Conservation (phyloP, 2,888 invertebrate genomes). For the Epirrhoe alternata region DNA sequence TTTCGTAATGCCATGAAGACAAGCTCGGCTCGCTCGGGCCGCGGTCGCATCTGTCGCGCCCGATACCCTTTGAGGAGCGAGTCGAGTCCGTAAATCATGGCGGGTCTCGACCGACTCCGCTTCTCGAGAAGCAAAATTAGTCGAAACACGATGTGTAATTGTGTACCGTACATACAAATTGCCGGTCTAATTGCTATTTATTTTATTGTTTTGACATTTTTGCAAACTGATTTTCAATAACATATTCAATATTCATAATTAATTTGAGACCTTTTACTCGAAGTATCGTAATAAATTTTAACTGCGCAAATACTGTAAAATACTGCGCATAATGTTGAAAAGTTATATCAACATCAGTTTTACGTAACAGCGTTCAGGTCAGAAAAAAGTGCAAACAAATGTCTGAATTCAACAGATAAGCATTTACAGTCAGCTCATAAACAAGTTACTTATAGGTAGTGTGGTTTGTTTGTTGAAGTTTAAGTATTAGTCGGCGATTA, state of each 20-base stretch:
- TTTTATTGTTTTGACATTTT: slow-evolving; percentile 49
- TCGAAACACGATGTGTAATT: slow-evolving; percentile 50
- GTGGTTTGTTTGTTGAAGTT: slow-evolving; percentile 44
- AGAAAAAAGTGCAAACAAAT: neutral
- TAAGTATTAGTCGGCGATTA: slow-evolving; percentile 55
- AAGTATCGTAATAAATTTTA: slow-evolving; percentile 49
- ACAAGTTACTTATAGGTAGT: slow-evolving; percentile 49
- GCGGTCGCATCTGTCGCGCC: slow-evolving; percentile 32
- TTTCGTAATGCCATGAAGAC: slow-evolving; percentile 43
- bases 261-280: slow-evolving; percentile 57
- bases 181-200: slow-evolving; percentile 51
- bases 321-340: slow-evolving; percentile 5
- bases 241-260: slow-evolving; percentile 43
- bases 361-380: neutral
- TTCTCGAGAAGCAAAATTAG: slow-evolving; percentile 53
- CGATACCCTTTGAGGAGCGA: slow-evolving; percentile 40
- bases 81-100: slow-evolving; percentile 44
- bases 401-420: slow-evolving; percentile 19
- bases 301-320: slow-evolving; percentile 16
- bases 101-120: slow-evolving; percentile 41
- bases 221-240: slow-evolving; percentile 25
- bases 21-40: slow-evolving; percentile 39
- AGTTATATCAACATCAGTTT: neutral
- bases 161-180: slow-evolving; percentile 53
- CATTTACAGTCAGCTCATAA: slow-evolving; percentile 46